Evolutionary conservation across 2,888 invertebrate genomes (phyloP).

Genomic region (Dyspetes luteomarginatus): DNA sequence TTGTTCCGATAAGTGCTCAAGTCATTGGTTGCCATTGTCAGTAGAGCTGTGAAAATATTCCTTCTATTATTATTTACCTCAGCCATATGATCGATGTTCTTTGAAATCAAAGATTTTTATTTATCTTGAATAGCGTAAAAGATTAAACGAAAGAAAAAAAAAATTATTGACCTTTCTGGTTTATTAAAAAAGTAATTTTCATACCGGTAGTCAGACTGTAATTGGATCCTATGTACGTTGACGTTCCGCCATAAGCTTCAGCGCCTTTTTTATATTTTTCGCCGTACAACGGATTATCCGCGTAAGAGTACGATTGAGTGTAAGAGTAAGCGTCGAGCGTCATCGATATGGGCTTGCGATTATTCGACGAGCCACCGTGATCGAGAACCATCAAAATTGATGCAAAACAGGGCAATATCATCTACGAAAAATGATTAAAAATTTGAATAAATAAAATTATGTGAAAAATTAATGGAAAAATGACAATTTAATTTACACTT

Average conservation of each 20-base stretch:
- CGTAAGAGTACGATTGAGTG: conserved; percentile 76
- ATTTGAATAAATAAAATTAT: neutral
- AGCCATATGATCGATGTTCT: no score
- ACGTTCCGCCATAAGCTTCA: conserved; percentile 67
- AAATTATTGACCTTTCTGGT: neutral
- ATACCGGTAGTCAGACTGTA: conserved; percentile 69
- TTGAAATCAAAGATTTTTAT: no score
- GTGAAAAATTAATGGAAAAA: neutral
- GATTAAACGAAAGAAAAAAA: neutral
- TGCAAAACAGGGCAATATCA: conserved; percentile 77
- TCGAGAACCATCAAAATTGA: conserved; percentile 78
- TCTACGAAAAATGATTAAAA: conserved; percentile 68
- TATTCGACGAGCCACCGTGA: conserved; percentile 70
- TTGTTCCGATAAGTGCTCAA: conserved; percentile 83
- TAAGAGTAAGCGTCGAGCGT: conserved; percentile 77
- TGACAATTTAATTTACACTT: conserved; percentile 72
- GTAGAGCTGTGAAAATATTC: conserved; percentile 81
- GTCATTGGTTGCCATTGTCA: conserved; percentile 80
- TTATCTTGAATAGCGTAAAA: no score
- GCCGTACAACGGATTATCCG: conserved; percentile 66
- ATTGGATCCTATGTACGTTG: conserved; percentile 54
- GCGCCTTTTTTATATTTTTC: conserved; percentile 69
- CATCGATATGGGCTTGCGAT: conserved; percentile 74
- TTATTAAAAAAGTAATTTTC: conserved; percentile 34
- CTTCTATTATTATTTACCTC: no score